Evolutionary conservation across 2,797 vertebrate species (phyloP), one percentile per base, ranked within the genome.

Genomic region (Poeciliopsis infans): DNA sequence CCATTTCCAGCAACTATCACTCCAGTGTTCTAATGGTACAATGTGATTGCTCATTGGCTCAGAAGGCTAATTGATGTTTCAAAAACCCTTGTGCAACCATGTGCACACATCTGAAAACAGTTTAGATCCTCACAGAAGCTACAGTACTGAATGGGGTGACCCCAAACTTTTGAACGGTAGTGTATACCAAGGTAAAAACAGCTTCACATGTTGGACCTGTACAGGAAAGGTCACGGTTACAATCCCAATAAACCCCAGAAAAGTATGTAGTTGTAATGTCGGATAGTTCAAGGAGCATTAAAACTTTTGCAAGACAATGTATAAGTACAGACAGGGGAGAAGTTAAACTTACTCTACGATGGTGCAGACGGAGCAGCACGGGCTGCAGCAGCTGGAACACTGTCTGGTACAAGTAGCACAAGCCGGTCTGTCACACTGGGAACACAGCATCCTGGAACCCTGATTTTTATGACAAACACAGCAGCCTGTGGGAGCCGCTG

Each of bases 301-400:
- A 69, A 25, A 69, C 39, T 15, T 46, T 41, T 41, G 36, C 18
- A 68, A 41, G 36, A 41, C 8, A 6, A 41, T 5, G 8, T 25
- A 12, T 43, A 12, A 61, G 20, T 23, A 59, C 25, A 41, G 25
- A 12, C 1, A 11, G 28, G 66, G 28, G 33, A 6, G 15, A 43
- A 41, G 80, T 46, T 23, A 18, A 2, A 93, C 94, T 93, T 86
- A 96, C 96, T 96, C 96, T 69, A 93, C 90, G 71, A 93, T 84
- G 3, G 94, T 92, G 91, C 96, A 96, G 78, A 96, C 61, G 0
- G 96, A 96, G 92, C 96, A 96, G 92, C 95, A 96, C 81, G 74
- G 75, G 77, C 82, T 83, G 79, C 83, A 93, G 83, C 96, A 96
- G 89, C 83, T 84, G 75, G 90, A 94, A 80, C 96, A 96, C 82